Evolutionary conservation across 2,888 invertebrate genomes (phyloP).

Genomic region (Ellobium chinense): DNA sequence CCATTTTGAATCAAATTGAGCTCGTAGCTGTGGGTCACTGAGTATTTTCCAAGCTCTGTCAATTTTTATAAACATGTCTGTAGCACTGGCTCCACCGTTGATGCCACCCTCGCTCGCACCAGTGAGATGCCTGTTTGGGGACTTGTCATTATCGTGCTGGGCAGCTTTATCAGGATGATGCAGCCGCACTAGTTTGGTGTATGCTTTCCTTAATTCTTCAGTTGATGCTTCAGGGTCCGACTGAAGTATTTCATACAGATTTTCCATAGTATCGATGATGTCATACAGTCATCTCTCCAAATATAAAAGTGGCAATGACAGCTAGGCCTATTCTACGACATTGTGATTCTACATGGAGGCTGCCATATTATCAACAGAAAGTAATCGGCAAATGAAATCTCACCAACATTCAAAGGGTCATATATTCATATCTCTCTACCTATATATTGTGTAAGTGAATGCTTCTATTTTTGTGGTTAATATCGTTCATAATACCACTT

Average conservation of each 20-base stretch:
- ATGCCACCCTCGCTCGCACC: background rate
- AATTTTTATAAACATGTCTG: constrained; percentile 58
- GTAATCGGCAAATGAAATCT: no score
- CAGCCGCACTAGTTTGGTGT: constrained; percentile 21
- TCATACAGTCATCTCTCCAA: no score
- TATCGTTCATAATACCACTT: no score
- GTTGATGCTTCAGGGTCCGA: constrained; percentile 24
- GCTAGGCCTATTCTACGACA: no score
- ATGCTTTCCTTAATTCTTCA: constrained; percentile 43
- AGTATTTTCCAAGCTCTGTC: constrained; percentile 71
- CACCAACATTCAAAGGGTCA: no score
- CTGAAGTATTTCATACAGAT: constrained; percentile 47
- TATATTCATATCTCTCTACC: no score
- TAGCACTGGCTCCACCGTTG: background rate
- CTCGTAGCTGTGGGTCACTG: constrained; percentile 58
- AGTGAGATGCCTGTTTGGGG: background rate
- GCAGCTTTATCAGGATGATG: constrained; percentile 44
- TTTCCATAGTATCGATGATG: constrained; percentile 46
- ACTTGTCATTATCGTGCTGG: background rate
- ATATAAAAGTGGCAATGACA: no score
- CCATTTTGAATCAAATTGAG: constrained; percentile 69
- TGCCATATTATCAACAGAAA: no score
- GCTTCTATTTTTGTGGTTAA: no score
- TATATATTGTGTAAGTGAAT: no score
- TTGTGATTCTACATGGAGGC: no score